Percentiles rank a stretch among this genome's conserved stretches.
These are phyloP conservation scores for Eretmocerus hayati DNA, from an alignment of 2,888 invertebrate species.

Conservation along the genomic window DNA sequence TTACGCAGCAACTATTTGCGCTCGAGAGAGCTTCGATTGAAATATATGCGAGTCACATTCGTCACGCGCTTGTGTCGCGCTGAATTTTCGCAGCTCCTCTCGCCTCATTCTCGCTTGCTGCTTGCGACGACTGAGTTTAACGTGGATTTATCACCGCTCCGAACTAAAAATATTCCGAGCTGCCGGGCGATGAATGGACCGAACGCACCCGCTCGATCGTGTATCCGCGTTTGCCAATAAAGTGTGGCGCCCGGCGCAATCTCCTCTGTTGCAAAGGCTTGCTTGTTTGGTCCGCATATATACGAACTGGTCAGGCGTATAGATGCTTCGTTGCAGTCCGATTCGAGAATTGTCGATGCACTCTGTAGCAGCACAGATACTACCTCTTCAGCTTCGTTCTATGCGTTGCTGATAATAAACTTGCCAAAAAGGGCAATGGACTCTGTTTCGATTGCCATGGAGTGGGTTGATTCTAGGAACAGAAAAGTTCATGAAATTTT, in stretches of 20 bases:
- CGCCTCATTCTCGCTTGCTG: slow-evolving; percentile 16
- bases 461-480: too few relatives aligned
- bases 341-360: too few relatives aligned
- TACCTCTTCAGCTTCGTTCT: too few relatives aligned
- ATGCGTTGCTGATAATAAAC: too few relatives aligned
- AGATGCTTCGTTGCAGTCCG: too few relatives aligned
- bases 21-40: slow-evolving; percentile 33
- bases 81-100: slow-evolving; percentile 7
- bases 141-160: slow-evolving; percentile 35
- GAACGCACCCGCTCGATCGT: slow-evolving; percentile 8
- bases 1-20: slow-evolving; percentile 22
- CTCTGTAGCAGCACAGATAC: too few relatives aligned
- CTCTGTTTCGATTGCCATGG: too few relatives aligned
- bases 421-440: too few relatives aligned
- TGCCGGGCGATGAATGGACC: slow-evolving; percentile 24
- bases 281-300: too few relatives aligned
- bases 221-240: slow-evolving; percentile 18
- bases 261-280: too few relatives aligned
- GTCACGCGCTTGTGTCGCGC: slow-evolving; percentile 7
- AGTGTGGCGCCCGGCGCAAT: slow-evolving; percentile 2
- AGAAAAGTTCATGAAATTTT: too few relatives aligned
- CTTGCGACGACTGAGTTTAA: slow-evolving; percentile 26
- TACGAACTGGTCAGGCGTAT: too few relatives aligned
- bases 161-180: slow-evolving; percentile 36
- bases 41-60: slow-evolving; percentile 29